These are phyloP conservation scores for Oscheius onirici DNA, from an alignment of 2,888 invertebrate genomes.

Conservation along the genomic window DNA sequence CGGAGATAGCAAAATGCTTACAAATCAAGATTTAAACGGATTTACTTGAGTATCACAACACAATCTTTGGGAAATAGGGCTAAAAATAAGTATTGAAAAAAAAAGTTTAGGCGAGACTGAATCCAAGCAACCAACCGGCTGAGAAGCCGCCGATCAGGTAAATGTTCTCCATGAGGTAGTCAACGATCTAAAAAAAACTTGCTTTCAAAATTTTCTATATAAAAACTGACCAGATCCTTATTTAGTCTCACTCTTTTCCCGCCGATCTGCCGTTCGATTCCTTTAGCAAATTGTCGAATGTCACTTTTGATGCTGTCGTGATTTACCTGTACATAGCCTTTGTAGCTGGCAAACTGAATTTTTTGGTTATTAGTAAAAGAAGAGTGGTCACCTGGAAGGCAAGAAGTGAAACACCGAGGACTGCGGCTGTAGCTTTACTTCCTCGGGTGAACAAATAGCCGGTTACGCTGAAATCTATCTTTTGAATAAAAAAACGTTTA, in stretches of 20 bases:
- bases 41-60: no score
- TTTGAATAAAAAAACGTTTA: no score
- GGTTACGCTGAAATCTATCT: constrained; percentile 40
- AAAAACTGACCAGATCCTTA: constrained; percentile 3
- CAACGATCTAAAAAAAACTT: constrained; percentile 43
- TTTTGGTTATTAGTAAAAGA: not conserved
- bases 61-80: no score
- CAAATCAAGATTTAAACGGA: no score
- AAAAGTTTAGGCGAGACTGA: constrained; percentile 48
- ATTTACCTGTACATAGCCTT: constrained; percentile 57
- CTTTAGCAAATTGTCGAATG: constrained; percentile 26
- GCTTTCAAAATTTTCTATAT: no score
- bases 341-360: constrained; percentile 58
- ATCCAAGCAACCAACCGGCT: constrained; percentile 58
- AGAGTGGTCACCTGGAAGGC: constrained; percentile 42
- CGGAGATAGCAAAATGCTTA: not conserved
- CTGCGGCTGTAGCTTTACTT: constrained; percentile 49
- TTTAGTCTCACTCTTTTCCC: not conserved
- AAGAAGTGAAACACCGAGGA: constrained; percentile 50
- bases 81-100: no score
- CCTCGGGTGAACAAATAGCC: constrained; percentile 57
- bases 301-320: constrained; percentile 48
- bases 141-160: constrained; percentile 56
- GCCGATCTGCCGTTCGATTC: constrained; percentile 23
- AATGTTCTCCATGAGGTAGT: constrained; percentile 50